A percentile compares a stretch with the other conserved stretches of the same genome.
Evolutionary conservation across 2,888 invertebrate genomes (phyloP).

Genomic region (Petrophora chlorosata): DNA sequence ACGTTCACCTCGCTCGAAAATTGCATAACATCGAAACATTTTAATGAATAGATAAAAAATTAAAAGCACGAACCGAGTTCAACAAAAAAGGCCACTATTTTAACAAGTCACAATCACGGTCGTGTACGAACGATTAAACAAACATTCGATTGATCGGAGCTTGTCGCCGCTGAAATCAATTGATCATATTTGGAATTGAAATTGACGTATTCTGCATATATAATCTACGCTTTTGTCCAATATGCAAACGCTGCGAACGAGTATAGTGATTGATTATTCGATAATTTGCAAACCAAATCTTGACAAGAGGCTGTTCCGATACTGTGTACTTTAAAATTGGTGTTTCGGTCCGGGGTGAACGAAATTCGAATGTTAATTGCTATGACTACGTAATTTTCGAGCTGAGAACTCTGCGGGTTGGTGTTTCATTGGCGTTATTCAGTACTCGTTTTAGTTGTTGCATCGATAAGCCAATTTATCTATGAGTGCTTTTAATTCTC

Average conservation of each 20-base stretch:
- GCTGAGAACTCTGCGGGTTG: too few species aligned
- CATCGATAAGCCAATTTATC: too few species aligned
- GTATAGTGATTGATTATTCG: slow-evolving; percentile 36
- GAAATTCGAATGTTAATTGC: neutral
- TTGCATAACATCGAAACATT: too few species aligned
- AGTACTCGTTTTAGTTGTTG: too few species aligned
- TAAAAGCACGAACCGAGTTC: too few species aligned
- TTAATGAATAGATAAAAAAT: neutral
- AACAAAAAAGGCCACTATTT: too few species aligned
- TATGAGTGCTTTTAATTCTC: too few species aligned
- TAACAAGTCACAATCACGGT: slow-evolving; percentile 11
- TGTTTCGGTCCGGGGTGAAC: slow-evolving; percentile 6
- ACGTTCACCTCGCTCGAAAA: too few species aligned
- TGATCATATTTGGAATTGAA: slow-evolving; percentile 36
- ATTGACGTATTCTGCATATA: slow-evolving; percentile 29
- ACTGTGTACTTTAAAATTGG: slow-evolving; percentile 25
- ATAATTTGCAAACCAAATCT: slow-evolving; percentile 41
- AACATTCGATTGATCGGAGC: slow-evolving; percentile 18
- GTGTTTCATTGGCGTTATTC: too few species aligned
- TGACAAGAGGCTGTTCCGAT: slow-evolving; percentile 33
- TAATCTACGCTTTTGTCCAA: slow-evolving; percentile 27
- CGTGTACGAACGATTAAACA: slow-evolving; percentile 22
- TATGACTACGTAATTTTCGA: neutral
- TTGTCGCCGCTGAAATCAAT: slow-evolving; percentile 14
- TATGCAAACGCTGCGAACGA: slow-evolving; percentile 26